Evolutionary conservation across 2,888 invertebrate genomes (phyloP).

Genomic region (Ariolimax columbianus): DNA sequence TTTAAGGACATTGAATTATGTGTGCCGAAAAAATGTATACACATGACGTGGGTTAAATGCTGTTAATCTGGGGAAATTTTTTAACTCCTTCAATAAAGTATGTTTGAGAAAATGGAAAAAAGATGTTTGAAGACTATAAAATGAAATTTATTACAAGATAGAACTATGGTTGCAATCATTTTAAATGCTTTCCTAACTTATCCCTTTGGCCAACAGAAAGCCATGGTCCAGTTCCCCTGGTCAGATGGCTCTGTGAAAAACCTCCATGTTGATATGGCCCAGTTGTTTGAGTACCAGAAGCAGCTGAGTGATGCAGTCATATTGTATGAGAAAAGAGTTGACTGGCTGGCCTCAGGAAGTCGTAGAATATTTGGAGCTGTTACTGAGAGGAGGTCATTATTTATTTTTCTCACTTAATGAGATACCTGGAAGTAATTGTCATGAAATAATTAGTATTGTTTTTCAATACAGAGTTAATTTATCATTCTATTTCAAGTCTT

Average conservation of each 20-base stretch:
- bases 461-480: neutral
- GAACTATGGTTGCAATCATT: neutral
- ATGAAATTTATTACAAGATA: neutral
- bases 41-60: too few relatives aligned
- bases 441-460: neutral
- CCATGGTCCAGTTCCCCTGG: constrained; percentile 79
- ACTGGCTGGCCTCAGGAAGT: constrained; percentile 77
- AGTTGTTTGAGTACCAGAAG: constrained; percentile 79
- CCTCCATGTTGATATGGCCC: constrained; percentile 78
- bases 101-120: too few relatives aligned
- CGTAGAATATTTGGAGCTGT: constrained; percentile 78
- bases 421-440: neutral
- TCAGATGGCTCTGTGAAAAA: constrained; percentile 78
- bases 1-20: too few relatives aligned
- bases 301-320: constrained; percentile 75
- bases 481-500: too few relatives aligned
- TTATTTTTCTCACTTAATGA: neutral
- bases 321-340: constrained; percentile 77
- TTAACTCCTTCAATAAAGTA: too few relatives aligned
- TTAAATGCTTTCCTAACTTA: neutral
- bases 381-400: constrained; percentile 75
- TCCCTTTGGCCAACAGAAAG: constrained; percentile 64
- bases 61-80: too few relatives aligned
- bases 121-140: too few relatives aligned
- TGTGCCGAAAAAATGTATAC: too few relatives aligned